phyloP scores from a whole-genome alignment of 1,140 invertebrate genomes.

The Caenorhabditis briggsae region DNA sequence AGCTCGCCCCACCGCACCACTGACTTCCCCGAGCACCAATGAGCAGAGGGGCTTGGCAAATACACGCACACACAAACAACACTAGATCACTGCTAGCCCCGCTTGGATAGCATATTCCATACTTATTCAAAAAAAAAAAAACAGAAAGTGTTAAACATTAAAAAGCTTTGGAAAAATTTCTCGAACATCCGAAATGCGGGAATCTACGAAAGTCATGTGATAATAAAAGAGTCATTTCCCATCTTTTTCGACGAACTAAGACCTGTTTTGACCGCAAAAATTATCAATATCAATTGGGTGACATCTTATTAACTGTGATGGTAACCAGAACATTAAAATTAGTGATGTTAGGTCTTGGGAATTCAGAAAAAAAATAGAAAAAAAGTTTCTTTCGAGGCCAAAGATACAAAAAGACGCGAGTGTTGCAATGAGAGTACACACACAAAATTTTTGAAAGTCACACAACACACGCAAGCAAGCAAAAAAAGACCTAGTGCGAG shows the following conservation, averaged over 20 bases:
- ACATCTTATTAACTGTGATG: too few relatives aligned
- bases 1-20: background rate
- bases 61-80: conserved; percentile 8
- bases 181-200: too few relatives aligned
- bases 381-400: background rate
- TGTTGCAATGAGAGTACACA: too few relatives aligned
- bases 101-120: background rate
- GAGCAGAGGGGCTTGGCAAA: conserved; percentile 17
- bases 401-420: background rate
- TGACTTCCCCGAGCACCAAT: conserved; percentile 27
- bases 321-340: background rate
- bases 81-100: background rate
- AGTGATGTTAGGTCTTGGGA: background rate
- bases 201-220: conserved; percentile 9
- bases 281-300: too few relatives aligned
- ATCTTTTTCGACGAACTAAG: conserved; percentile 39
- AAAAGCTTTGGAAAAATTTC: too few relatives aligned
- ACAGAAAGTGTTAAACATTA: too few relatives aligned
- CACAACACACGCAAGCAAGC: background rate
- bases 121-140: too few relatives aligned
- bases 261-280: conserved; percentile 31
- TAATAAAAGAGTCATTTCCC: background rate
- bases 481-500: background rate
- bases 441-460: background rate
- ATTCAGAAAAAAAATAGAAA: background rate